Evolutionary conservation across 2,113 vertebrate species (phyloP).

Genomic region (Monopterus albus): DNA sequence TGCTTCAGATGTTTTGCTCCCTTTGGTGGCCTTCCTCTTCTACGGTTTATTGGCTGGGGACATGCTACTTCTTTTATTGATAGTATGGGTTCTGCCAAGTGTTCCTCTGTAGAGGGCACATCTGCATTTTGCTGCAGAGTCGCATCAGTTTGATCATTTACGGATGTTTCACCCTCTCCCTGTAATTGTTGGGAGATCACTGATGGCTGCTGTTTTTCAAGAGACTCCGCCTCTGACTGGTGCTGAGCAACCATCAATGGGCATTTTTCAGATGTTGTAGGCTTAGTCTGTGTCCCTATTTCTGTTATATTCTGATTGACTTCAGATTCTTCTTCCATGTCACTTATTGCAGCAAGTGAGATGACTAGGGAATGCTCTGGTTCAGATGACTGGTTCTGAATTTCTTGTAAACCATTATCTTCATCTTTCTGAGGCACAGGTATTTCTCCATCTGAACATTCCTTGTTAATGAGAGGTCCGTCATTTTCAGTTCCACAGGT

Average conservation of each 20-base stretch:
- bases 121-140: neutral
- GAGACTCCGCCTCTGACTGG: neutral
- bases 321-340: conserved; percentile 4
- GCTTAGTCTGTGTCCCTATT: neutral
- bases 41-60: neutral
- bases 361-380: conserved; percentile 6
- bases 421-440: neutral
- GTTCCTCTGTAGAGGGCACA: neutral
- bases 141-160: conserved; percentile 1
- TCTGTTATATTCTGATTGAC: neutral
- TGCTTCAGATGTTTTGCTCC: conserved; percentile 5
- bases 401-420: neutral
- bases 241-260: neutral
- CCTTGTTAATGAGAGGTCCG: neutral
- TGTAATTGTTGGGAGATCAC: neutral
- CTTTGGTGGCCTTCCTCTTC: conserved; percentile 45
- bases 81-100: neutral
- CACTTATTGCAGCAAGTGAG: conserved; percentile 1
- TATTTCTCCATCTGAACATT: conserved; percentile 7
- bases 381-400: conserved; percentile 5
- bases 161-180: neutral
- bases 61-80: neutral
- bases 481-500: conserved; percentile 3
- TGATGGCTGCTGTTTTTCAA: conserved; percentile 5
- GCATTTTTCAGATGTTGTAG: neutral